Evolutionary conservation across 2,113 vertebrate genomes (phyloP).

Genomic region (Microtus pennsylvanicus): DNA sequence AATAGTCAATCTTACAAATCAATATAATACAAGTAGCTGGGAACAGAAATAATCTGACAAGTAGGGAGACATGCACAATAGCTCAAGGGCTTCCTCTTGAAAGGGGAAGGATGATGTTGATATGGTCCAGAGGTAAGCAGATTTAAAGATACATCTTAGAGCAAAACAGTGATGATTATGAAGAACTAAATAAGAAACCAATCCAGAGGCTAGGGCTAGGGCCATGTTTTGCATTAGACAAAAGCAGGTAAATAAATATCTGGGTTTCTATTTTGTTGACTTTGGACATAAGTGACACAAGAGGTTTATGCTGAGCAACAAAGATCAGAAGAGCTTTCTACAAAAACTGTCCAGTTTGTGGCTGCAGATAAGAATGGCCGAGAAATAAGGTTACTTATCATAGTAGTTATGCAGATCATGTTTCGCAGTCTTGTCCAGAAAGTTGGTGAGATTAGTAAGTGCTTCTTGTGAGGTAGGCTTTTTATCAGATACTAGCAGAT

Average conservation of each 20-base stretch:
- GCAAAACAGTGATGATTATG: constrained; percentile 15
- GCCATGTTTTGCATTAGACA: not conserved
- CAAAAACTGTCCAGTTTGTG: constrained; percentile 31
- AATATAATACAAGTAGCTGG: not conserved
- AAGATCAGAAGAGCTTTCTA: not conserved
- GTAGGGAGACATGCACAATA: not conserved
- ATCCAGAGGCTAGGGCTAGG: not conserved
- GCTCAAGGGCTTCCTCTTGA: not conserved
- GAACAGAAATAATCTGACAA: constrained; percentile 7
- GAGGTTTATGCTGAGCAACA: constrained; percentile 1
- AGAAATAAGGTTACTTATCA: not conserved
- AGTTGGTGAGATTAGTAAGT: not conserved
- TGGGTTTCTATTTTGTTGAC: not conserved
- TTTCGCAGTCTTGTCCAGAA: constrained; percentile 30
- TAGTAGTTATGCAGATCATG: constrained; percentile 13
- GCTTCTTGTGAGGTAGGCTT: not conserved
- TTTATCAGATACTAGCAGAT: not conserved
- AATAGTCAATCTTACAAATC: not conserved
- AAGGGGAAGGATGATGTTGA: not conserved
- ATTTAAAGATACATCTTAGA: not conserved
- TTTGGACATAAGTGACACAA: constrained; percentile 20
- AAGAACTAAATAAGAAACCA: not conserved
- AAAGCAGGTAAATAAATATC: not conserved
- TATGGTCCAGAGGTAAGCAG: not conserved
- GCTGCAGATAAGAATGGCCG: constrained; percentile 33